Evolutionary conservation across 2,888 invertebrate species (phyloP).

Genomic region (Apotomis turbidana): DNA sequence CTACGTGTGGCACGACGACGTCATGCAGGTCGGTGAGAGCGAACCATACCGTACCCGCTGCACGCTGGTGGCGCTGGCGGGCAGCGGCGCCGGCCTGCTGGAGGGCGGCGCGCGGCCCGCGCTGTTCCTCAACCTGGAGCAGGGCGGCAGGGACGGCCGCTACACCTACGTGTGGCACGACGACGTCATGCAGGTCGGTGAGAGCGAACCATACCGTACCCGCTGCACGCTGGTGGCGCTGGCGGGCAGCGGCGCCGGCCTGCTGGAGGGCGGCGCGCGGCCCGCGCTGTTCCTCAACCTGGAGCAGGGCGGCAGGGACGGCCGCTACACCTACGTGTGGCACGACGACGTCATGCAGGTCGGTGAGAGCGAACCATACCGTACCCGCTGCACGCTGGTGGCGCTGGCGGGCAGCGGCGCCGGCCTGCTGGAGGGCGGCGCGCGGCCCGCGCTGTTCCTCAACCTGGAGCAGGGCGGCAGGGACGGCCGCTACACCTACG

Average conservation of each 20-base stretch:
- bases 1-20: no score
- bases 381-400: no score
- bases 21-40: constrained; percentile 48
- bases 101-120: constrained; percentile 91
- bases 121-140: constrained; percentile 92
- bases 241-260: constrained; percentile 85
- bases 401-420: no score
- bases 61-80: no score
- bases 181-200: constrained; percentile 92
- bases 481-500: no score
- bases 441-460: neutral
- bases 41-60: no score
- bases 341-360: constrained; percentile 97
- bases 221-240: no score
- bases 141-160: constrained; percentile 94
- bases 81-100: constrained; percentile 88
- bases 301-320: constrained; percentile 95
- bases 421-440: no score
- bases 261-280: constrained; percentile 91
- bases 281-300: constrained; percentile 91
- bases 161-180: constrained; percentile 98
- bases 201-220: no score
- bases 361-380: neutral
- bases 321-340: constrained; percentile 97
- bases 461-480: neutral